Evolutionary conservation across 2,113 vertebrate species (phyloP).

Genomic region (Trogon surrucura): DNA sequence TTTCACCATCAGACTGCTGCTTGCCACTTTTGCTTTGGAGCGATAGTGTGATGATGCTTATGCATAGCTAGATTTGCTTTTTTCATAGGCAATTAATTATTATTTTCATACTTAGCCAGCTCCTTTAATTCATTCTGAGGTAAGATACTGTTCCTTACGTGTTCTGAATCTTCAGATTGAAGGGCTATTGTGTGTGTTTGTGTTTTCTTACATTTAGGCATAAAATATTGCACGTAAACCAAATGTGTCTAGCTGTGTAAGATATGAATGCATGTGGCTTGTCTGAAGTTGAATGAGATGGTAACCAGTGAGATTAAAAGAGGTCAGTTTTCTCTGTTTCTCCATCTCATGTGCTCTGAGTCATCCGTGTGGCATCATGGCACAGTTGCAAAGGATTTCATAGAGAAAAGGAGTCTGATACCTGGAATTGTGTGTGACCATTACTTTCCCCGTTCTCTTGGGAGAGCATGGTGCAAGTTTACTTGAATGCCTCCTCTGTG

Average conservation of each 20-base stretch:
- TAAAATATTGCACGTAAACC: not conserved
- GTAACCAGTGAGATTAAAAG: not conserved
- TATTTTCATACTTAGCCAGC: constrained; percentile 11
- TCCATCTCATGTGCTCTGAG: not conserved
- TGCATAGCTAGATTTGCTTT: not conserved
- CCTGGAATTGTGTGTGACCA: not conserved
- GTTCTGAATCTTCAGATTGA: not conserved
- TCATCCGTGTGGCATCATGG: not conserved
- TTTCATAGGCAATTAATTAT: not conserved
- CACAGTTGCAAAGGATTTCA: not conserved
- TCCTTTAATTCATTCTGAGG: not conserved
- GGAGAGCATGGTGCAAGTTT: not conserved
- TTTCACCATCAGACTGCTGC: not conserved
- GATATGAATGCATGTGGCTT: not conserved
- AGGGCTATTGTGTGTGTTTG: not conserved
- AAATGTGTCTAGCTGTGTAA: not conserved
- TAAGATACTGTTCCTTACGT: not conserved
- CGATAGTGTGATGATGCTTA: not conserved
- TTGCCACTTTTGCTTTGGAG: not conserved
- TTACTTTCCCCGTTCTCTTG: not conserved
- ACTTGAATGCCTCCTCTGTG: not conserved
- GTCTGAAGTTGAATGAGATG: not conserved
- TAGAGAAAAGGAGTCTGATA: not conserved
- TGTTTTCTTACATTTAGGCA: not conserved
- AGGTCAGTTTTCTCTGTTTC: not conserved